Evolutionary conservation across 2,797 vertebrate genomes (phyloP).

Genomic region (Melanotaenia trifasciata): DNA sequence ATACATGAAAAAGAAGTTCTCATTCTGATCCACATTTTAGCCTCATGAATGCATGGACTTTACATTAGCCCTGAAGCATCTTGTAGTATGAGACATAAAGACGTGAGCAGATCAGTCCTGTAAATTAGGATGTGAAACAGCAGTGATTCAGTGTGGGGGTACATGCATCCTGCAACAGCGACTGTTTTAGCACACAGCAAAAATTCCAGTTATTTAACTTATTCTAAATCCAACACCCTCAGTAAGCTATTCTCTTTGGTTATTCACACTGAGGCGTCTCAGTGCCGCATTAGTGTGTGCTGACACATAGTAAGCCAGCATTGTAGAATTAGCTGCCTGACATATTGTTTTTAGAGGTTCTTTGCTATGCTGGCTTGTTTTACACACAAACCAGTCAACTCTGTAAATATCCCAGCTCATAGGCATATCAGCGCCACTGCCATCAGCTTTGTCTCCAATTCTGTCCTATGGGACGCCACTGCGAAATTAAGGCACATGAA

Average conservation of each 20-base stretch:
- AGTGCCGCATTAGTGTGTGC: background rate
- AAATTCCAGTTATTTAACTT: no score
- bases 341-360: no score
- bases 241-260: no score
- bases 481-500: no score
- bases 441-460: no score
- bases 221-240: no score
- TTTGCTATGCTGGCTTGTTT: no score
- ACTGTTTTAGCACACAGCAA: background rate
- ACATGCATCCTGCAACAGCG: background rate
- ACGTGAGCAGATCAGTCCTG: background rate
- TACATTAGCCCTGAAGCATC: background rate
- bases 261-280: background rate
- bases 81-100: background rate
- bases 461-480: no score
- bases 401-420: no score
- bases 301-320: background rate
- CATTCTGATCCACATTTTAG: background rate
- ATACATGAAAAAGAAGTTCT: constrained; percentile 5
- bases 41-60: background rate
- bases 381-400: no score
- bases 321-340: no score
- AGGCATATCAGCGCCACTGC: no score
- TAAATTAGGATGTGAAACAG: background rate
- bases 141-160: background rate